Percentiles rank a stretch among this genome's conserved stretches.
These are phyloP conservation scores for Drosophila rufa DNA, from an alignment of 1,140 invertebrate genomes.

Conservation along the genomic window DNA sequence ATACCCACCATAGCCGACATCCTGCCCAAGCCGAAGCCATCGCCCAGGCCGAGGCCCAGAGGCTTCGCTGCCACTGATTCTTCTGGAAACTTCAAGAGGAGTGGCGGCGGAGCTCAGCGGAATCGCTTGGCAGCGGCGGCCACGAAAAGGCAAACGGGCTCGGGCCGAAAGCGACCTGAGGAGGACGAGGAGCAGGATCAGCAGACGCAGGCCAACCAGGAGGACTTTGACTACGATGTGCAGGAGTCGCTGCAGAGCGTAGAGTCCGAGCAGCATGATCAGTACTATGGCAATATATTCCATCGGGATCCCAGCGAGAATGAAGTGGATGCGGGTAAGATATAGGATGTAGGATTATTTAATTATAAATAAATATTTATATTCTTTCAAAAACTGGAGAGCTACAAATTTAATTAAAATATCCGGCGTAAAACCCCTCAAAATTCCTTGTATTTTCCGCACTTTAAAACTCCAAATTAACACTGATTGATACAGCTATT, in stretches of 20 bases:
- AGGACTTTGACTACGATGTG: conserved; percentile 78
- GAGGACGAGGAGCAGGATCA: conserved; percentile 49
- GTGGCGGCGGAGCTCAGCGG: conserved; percentile 56
- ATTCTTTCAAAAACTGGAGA: neutral
- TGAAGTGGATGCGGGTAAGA: conserved; percentile 72
- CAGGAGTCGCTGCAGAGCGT: conserved; percentile 87
- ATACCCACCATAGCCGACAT: conserved; percentile 88
- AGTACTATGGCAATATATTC: conserved; percentile 85
- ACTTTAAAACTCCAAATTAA: neutral
- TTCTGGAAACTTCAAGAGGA: conserved; percentile 49
- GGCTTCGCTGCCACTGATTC: conserved; percentile 57
- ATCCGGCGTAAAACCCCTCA: neutral
- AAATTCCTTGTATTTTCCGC: neutral
- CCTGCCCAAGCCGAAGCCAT: conserved; percentile 85
- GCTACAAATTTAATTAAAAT: conserved; percentile 3
- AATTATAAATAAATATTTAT: too few relatives aligned
- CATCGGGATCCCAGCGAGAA: conserved; percentile 82
- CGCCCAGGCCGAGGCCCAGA: conserved; percentile 59
- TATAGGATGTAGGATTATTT: neutral
- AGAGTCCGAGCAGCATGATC: conserved; percentile 88
- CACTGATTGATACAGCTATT: neutral
- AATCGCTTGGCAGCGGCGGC: conserved; percentile 62
- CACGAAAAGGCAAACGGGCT: conserved; percentile 39
- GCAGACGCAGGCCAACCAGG: conserved; percentile 54
- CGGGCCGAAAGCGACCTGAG: conserved; percentile 9